Evolutionary conservation across 2,888 invertebrate genomes (phyloP).

Genomic region (Drosophila atroscutellata): DNA sequence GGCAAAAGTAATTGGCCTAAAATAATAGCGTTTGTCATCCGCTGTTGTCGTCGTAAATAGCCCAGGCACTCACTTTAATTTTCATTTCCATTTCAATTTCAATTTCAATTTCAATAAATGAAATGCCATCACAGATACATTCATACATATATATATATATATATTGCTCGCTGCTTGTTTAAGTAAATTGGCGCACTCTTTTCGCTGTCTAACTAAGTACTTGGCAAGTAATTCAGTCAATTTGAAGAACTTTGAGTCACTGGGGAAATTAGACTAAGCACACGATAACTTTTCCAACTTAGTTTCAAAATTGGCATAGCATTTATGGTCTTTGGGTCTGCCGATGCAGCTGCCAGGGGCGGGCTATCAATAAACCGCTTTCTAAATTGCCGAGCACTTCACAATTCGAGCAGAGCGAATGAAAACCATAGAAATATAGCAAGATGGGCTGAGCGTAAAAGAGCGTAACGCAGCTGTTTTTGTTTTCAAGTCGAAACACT

Average conservation of each 20-base stretch:
- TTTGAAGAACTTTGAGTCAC: constrained; percentile 54
- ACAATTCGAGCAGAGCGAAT: constrained; percentile 41
- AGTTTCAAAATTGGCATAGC: constrained; percentile 44
- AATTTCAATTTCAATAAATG: constrained; percentile 39
- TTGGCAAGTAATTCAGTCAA: constrained; percentile 52
- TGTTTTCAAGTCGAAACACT: constrained; percentile 34
- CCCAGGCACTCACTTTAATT: constrained; percentile 28
- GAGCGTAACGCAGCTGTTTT: constrained; percentile 29
- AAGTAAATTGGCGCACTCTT: constrained; percentile 31
- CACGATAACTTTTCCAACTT: constrained; percentile 33
- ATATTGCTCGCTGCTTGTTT: not conserved
- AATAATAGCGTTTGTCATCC: constrained; percentile 4
- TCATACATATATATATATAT: constrained; percentile 4
- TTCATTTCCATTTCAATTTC: not conserved
- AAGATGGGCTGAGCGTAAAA: not conserved
- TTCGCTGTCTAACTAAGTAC: constrained; percentile 39
- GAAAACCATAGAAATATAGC: constrained; percentile 8
- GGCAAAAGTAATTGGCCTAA: constrained; percentile 39
- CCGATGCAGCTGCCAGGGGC: constrained; percentile 9
- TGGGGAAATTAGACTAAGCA: constrained; percentile 62
- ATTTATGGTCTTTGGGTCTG: constrained; percentile 34
- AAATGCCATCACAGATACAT: constrained; percentile 25
- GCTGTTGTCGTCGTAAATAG: constrained; percentile 30
- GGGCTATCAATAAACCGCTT: constrained; percentile 65
- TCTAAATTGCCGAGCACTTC: constrained; percentile 64